These are phyloP conservation scores for Galeruca laticollis DNA, from an alignment of 2,888 invertebrate species.

Conservation along the genomic window DNA sequence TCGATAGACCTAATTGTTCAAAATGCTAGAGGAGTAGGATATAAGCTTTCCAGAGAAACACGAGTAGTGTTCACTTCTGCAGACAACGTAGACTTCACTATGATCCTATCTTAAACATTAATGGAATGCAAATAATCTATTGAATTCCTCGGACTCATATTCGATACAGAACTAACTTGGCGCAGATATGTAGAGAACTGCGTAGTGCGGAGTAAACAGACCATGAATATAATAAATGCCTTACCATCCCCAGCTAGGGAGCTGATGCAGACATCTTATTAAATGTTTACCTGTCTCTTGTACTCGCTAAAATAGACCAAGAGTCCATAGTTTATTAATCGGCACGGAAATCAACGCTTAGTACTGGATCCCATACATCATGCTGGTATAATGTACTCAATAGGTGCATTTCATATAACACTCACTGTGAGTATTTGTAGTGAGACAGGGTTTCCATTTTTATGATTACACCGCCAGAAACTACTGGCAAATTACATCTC, in stretches of 20 bases:
- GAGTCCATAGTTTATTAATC: neutral
- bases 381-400: neutral
- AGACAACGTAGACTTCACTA: neutral
- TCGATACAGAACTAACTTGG: conserved; percentile 3
- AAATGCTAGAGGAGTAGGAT: too few relatives aligned
- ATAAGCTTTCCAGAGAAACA: neutral
- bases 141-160: neutral
- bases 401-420: too few relatives aligned
- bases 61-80: neutral
- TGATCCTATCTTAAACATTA: neutral
- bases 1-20: too few relatives aligned
- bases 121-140: neutral
- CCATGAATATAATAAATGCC: neutral
- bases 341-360: conserved; percentile 12
- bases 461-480: too few relatives aligned
- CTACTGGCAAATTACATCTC: too few relatives aligned
- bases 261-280: conserved; percentile 5
- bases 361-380: conserved; percentile 1
- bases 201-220: neutral
- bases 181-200: neutral
- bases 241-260: conserved; percentile 12
- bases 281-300: conserved; percentile 2
- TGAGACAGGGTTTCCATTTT: too few relatives aligned
- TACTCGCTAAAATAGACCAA: conserved; percentile 15
- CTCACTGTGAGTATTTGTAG: too few relatives aligned